Base-by-base conservation (phyloP, 2,888 invertebrate genomes). In the Mesorhabditis sp. region DNA sequence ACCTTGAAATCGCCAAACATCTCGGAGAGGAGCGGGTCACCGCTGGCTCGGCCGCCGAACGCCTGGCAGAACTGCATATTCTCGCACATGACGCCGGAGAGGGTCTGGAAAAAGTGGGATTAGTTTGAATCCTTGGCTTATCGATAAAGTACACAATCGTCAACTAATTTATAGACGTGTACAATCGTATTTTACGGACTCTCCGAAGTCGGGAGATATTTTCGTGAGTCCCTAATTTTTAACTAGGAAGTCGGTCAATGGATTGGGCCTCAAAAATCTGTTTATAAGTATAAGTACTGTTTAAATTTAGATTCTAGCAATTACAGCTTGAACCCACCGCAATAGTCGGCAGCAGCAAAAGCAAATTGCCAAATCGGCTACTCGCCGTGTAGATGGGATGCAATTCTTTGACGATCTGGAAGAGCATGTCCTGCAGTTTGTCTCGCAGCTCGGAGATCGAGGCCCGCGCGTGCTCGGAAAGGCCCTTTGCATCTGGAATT, bases 21-120 rank as follows among this genome's bases (percentile, higher is more conserved):
- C 71, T 84, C 84, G 67, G 82, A 76, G 5, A 84, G 76, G n/a
- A 84, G 73, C 5, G 84, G 82, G 69, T 84, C 83, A 45, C 78
- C 76, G 66, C 75, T 73, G 50, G 74, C 74, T 43, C 77, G 70
- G 5, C 75, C 77, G 61, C 80, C 80, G 50, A 80, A 77, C 0
- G 80, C 75, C 66, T 84, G 83, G 69, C 82, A 82, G 73, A 84
- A 84, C 67, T 84, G 83, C 83, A 84, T 82, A 68, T 84, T 84
- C 66, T 84, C 84, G 68, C 80, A 78, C 84, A 84, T 84, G 69
- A 84, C 71, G n/a, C 80, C 80, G 62, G 84, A 84, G 5, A 84
- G 77, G 6, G 83, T 84, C 83, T 84, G 72, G 70, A 72, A 71
- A 43, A 7, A 62, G 50, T 10, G 50, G 50, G 28, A 28, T 28